These are phyloP conservation scores for Muntiacus muntjak DNA, from an alignment of 2,113 vertebrate species.

Conservation along the genomic window DNA sequence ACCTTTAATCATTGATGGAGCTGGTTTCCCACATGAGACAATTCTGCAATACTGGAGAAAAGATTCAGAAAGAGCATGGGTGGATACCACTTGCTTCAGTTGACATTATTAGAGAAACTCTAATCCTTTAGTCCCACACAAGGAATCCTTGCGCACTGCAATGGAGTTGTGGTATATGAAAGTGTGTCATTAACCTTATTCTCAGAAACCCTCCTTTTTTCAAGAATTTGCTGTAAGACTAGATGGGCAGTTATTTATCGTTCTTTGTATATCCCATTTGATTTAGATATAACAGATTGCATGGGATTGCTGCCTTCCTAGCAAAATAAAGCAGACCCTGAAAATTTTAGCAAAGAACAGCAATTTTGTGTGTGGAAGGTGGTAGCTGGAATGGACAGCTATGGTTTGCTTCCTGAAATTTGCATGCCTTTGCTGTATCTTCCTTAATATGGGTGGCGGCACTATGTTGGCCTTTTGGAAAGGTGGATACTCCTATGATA, in stretches of 20 bases:
- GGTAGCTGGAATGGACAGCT: too few relatives aligned
- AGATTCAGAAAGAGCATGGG: not conserved
- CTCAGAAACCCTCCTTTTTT: not conserved
- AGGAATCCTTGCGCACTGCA: not conserved
- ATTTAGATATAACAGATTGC: not conserved
- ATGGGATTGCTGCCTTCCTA: not conserved
- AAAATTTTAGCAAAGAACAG: not conserved
- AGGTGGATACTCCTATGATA: not conserved
- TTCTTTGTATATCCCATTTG: not conserved
- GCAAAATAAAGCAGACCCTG: not conserved
- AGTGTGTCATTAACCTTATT: not conserved
- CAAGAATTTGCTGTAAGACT: not conserved
- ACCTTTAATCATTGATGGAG: not conserved
- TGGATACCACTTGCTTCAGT: not conserved
- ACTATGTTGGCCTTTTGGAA: not conserved
- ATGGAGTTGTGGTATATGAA: not conserved
- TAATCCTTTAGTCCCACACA: not conserved
- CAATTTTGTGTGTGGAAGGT: not conserved
- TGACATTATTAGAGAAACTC: not conserved
- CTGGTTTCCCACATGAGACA: not conserved
- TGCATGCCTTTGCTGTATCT: not conserved
- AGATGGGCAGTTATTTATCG: not conserved
- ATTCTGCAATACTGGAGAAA: not conserved
- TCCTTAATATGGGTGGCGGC: not conserved
- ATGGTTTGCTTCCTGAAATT: not conserved